Evolutionary conservation across 1,140 invertebrate genomes (phyloP), one percentile per base, ranked within the genome.

Genomic region (Andricus grossulariae): DNA sequence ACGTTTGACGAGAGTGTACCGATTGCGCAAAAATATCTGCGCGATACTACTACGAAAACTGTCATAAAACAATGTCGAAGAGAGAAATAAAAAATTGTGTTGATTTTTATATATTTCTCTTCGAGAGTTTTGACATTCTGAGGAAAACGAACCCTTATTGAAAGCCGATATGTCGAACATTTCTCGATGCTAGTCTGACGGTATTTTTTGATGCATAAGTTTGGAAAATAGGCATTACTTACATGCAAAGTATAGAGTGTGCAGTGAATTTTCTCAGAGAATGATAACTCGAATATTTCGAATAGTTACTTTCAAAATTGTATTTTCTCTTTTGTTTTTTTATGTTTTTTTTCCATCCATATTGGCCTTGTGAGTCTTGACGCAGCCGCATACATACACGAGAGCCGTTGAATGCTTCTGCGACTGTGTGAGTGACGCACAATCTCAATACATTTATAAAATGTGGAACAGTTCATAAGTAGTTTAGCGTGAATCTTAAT

Each of bases 241-340:
- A 95, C 94, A 95, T 96, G 95, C 95, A 95, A 96, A 96, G 95
- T 96, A 95, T 95, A 96, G 95, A 95, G 93, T 94, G 95, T 95
- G 94, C 94, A 85, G 25, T 66, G 25, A 66, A 66, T 25, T 66
- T 25, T 66, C 39, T 75, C 75, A 66, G 77, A 74, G 50, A 76
- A 60, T 77, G 18, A 70, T 66, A 74, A 75, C 32, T 50, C 21
- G 50, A 16, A 49, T 21, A 16, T 66, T 21, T 13, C 66, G 25
- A 7, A 39, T 32, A 18, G 21, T 21, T 80, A 55, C 18, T 72
- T 55, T 39, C 74, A 66, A 72, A 49, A 72, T 74, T 72, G 32
- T 25, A 13, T 73, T 75, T 66, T 75, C 52, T 81, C 57, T 70
- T 85, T 70, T 57, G 50, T 45, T 45, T 11, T 39, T 39, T 39